phyloP scores from a whole-genome alignment of 2,888 invertebrate genomes.

The Drosophila putrida region DNA sequence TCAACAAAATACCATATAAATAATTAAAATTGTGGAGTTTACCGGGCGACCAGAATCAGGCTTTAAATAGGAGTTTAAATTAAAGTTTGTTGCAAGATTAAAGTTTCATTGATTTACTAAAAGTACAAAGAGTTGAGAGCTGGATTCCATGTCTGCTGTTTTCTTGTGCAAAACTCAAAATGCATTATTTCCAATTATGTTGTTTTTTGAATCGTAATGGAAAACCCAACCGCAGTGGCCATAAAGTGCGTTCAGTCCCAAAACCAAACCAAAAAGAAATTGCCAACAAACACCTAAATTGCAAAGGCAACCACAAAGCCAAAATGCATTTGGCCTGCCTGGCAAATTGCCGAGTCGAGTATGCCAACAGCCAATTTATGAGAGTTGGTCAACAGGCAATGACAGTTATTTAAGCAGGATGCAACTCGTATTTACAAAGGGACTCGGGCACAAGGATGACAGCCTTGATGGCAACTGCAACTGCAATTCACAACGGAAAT shows the following conservation, averaged over 20 bases:
- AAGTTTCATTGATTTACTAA: constrained; percentile 10
- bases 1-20: constrained; percentile 41
- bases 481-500: constrained; percentile 51
- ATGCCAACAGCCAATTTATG: constrained; percentile 10
- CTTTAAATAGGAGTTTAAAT: constrained; percentile 49
- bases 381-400: neutral
- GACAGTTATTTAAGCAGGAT: constrained; percentile 25
- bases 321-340: constrained; percentile 9
- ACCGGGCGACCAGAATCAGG: constrained; percentile 50
- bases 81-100: constrained; percentile 13
- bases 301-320: constrained; percentile 26
- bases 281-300: constrained; percentile 11
- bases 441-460: neutral
- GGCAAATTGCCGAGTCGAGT: constrained; percentile 7
- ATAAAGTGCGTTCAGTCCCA: neutral
- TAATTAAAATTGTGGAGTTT: constrained; percentile 39
- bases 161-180: constrained; percentile 5
- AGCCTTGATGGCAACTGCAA: neutral
- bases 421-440: constrained; percentile 3
- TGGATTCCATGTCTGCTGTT: constrained; percentile 23
- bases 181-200: neutral
- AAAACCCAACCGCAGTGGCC: constrained; percentile 10
- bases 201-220: neutral
- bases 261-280: neutral
- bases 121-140: constrained; percentile 9